Evolutionary conservation across 2,113 vertebrate genomes (phyloP).

Genomic region (Misgurnus anguillicaudatus): DNA sequence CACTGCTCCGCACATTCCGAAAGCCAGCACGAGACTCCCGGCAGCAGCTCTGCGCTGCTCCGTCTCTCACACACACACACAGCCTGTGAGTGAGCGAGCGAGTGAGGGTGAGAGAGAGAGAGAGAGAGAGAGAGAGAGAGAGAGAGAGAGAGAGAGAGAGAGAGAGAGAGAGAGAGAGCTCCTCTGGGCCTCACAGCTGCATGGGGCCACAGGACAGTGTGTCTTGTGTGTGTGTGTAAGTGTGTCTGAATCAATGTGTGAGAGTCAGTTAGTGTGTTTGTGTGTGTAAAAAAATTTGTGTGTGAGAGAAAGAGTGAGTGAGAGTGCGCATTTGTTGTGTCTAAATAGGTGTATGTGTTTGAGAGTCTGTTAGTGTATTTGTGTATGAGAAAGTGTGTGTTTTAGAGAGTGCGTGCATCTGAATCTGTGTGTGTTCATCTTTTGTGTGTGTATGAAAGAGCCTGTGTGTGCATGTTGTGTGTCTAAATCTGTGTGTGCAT

Average conservation of each 20-base stretch:
- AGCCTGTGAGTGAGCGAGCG: not conserved
- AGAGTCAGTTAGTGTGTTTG: not conserved
- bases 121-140: slow-evolving; percentile 18
- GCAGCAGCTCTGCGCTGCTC: slow-evolving; percentile 24
- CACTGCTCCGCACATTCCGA: slow-evolving; percentile 26
- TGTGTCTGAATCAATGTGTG: not conserved
- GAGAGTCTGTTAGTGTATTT: no score
- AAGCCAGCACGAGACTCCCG: slow-evolving; percentile 32
- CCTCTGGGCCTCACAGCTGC: slow-evolving; percentile 32
- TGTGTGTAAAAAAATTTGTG: not conserved
- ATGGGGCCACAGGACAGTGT: not conserved
- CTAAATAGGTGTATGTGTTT: not conserved
- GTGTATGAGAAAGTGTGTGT: no score
- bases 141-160: slow-evolving; percentile 4
- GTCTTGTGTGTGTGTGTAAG: slow-evolving; percentile 31
- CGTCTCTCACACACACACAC: not conserved
- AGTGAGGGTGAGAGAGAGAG: not conserved
- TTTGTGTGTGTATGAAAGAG: no score
- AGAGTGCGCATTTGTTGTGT: no score
- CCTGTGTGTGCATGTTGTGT: slow-evolving; percentile 16
- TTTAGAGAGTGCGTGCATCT: no score
- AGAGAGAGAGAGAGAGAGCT: slow-evolving; percentile 34
- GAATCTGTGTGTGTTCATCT: no score
- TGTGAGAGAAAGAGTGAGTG: not conserved
- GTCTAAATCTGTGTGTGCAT: not conserved